Evolutionary conservation across 2,797 vertebrate species (phyloP), one percentile per base, ranked within the genome.

Genomic region (Sebastes minor): DNA sequence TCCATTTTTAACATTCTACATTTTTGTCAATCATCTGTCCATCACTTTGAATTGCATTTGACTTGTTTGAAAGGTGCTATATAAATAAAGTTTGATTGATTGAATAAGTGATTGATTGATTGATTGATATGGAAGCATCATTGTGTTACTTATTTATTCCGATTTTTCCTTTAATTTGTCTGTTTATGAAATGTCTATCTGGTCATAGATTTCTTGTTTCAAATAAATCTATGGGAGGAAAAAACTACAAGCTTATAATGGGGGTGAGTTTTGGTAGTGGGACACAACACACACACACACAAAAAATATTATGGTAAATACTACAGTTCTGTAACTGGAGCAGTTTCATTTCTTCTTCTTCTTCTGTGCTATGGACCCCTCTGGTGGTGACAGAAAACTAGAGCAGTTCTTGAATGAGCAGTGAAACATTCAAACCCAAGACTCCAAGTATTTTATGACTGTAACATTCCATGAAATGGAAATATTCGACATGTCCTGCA

Each of bases 371-470:
- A 55, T 28, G 35, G 56, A 23, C 14, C 38, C 75, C 75, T 82
- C 67, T 69, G 35, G 35, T 82, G 71, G 83, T 62, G 66, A 71
- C 13, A 63, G 20, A 63, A n/a, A 33, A 63, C 20, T 6, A 67
- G 5, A 76, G 23, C 49, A 72, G 28, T 71, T 28, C 5, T 20
- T 33, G 11, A 20, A 27, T 49, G 9, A 46, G 33, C 7, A 32
- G 7, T 46, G 4, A 46, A 66, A 55, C 12, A 49, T 55, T 65
- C 18, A 38, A 70, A 53, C 5, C 8, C 5, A 18, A 65, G 23
- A 60, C 6, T 46, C 6, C 5, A 18, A 30, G 22, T 22, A 9
- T 53, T 38, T 32, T 28, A 62, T 62, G 14, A 2, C 13, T 67
- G 6, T 16, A 60, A 4, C 16, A 14, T 16, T 64, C 5, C 16